Percentiles rank a stretch among this genome's conserved stretches.
Evolutionary conservation across 2,888 invertebrate species (phyloP).

Genomic region (Hypolimnas misippus): DNA sequence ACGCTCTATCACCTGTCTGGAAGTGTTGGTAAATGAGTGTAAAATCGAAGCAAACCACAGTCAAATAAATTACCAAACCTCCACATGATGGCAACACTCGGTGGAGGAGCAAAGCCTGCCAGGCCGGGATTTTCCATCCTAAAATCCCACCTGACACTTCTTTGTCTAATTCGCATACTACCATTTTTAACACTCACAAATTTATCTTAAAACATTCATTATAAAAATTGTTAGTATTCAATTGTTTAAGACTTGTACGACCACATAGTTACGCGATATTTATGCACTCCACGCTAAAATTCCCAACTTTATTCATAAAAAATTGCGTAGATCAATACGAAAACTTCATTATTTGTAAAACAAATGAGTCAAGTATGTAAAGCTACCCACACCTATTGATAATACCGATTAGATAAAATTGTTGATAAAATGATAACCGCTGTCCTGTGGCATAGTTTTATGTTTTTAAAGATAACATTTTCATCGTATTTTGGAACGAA

Average conservation of each 20-base stretch:
- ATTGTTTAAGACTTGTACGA: neutral
- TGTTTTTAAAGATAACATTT: conserved; percentile 21
- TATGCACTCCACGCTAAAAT: neutral
- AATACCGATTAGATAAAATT: conserved; percentile 69
- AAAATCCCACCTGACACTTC: conserved; percentile 72
- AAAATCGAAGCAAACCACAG: conserved; percentile 87
- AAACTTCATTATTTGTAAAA: conserved; percentile 49
- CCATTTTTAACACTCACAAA: conserved; percentile 53
- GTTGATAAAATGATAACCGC: conserved; percentile 64
- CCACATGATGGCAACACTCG: conserved; percentile 75
- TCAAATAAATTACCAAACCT: conserved; percentile 86
- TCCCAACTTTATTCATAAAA: neutral
- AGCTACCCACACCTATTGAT: conserved; percentile 68
- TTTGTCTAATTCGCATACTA: conserved; percentile 71
- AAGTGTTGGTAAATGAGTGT: conserved; percentile 87
- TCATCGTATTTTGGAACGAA: neutral
- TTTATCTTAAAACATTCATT: conserved; percentile 19
- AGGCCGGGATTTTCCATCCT: conserved; percentile 70
- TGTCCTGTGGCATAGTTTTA: conserved; percentile 52
- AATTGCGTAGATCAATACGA: neutral
- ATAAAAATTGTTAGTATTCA: neutral
- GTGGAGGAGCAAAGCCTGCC: conserved; percentile 73
- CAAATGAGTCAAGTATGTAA: conserved; percentile 53
- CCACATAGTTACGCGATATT: neutral
- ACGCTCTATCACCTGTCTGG: conserved; percentile 81